Base-by-base conservation (phyloP, 2,113 vertebrate genomes). In the Nymphicus hollandicus region DNA sequence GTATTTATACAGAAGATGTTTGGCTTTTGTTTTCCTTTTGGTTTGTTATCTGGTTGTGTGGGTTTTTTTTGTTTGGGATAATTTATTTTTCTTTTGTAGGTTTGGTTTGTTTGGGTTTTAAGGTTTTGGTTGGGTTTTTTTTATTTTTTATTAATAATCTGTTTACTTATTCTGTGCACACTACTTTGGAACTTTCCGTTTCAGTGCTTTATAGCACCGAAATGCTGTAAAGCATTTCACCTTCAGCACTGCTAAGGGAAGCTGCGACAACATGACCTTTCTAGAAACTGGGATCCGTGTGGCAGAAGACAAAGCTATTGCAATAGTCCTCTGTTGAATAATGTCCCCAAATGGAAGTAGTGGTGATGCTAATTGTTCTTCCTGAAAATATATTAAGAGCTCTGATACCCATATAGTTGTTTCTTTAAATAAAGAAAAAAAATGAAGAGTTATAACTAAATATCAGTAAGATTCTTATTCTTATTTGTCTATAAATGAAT, bases 61-160 rank as follows among this genome's bases (percentile, higher is more conserved):
- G 44, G 20, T 37, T 23, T 31, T 56, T 44, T 23, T 58, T 25
- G 8, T 1, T 55, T 55, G 31, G 20, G 35, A 14, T 22, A 56
- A n/a, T 13, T n/a, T 2, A 23, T 29, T 41, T 25, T 35, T 56
- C 39, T 27, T 35, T 17, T 4, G 25, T 46, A n/a, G 11, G 50
- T 72, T 66, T n/a, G 17, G 2, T 1, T 43, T 31, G 15, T 63
- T 47, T 2, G 1, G 7, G 2, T 28, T 11, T 53, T 53, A 29
- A n/a, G 2, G 17, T 17, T 2, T 55, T 33, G 22, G n/a, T n/a
- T n/a, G 14, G 25, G 9, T 16, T 10, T 49, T 31, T 58, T 79
- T 68, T 46, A 22, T 46, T 12, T 52, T 80, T 71, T 44, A 24
- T 37, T 33, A 58, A 55, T 56, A 87, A 20, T 6, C 20, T 41